Percentiles rank a stretch among this genome's conserved stretches.
These are phyloP conservation scores for Nycticryphes semicollaris DNA, from an alignment of 2,113 vertebrate species.

Conservation along the genomic window DNA sequence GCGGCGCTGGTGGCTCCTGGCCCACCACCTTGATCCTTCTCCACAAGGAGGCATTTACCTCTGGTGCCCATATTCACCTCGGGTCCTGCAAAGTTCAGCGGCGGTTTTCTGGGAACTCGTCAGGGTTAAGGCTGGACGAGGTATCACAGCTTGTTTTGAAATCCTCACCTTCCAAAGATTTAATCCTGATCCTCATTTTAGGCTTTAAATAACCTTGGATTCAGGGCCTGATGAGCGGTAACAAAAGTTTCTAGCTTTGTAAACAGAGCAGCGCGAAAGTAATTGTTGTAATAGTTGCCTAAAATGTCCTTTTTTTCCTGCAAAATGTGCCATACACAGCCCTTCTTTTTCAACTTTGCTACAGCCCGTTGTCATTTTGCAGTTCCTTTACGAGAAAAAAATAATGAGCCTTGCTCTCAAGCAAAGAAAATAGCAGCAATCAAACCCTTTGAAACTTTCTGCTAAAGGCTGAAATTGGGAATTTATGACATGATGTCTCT, in stretches of 20 bases:
- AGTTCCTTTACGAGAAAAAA: not conserved
- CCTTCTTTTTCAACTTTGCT: not conserved
- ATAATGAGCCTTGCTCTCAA: not conserved
- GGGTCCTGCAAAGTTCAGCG: not conserved
- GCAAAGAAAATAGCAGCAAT: not conserved
- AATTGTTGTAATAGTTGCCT: not conserved
- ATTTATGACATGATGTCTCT: not conserved
- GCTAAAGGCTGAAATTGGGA: not conserved
- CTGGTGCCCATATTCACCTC: not conserved
- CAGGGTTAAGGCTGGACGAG: not conserved
- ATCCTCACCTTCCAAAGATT: not conserved
- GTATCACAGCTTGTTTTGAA: not conserved
- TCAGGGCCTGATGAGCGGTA: not conserved
- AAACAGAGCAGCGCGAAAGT: not conserved
- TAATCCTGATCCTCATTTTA: not conserved
- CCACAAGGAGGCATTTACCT: not conserved
- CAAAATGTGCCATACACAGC: not conserved
- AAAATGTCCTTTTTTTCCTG: not conserved
- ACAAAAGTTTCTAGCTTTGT: not conserved
- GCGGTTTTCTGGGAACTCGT: not conserved
- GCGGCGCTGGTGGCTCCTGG: rapidly evolving
- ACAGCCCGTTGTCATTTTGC: not conserved
- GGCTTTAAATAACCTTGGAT: not conserved
- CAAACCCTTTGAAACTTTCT: not conserved
- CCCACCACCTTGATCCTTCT: not conserved